Evolutionary conservation across 2,888 invertebrate species (phyloP), one percentile per base, ranked within the genome.

Genomic region (Sphecodes monilicornis): DNA sequence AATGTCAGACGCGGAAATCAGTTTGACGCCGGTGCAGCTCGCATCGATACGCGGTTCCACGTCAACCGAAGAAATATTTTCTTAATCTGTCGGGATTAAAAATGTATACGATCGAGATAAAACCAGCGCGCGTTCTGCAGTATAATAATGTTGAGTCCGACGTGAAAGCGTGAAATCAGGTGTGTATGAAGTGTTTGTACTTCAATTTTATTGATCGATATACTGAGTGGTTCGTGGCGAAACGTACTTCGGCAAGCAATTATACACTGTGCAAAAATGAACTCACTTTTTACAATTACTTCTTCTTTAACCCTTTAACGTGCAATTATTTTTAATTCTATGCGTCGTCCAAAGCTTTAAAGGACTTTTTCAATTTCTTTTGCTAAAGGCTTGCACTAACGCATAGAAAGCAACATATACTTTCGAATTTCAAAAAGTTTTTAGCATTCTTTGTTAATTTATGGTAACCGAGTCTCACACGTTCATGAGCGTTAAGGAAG

Each of bases 1-100:
- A 78, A 87, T 32, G 85, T 78, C 84, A 88, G 86, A 81, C 84
- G 86, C 83, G 83, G 87, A 91, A 91, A 91, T 90, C 91, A 91
- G 91, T 91, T 90, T 78, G 76, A 75, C 85, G 87, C 69, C 70
- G 84, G 82, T 82, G 57, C 46, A 54, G 76, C 26, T 77, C 36
- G 83, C 80, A 82, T 43, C 32, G 77, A 54, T 80, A 82, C 80
- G 68, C 70, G 80, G 66, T 60, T 72, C 82, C 85, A 54, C 41
- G 32, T 32, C 43, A 66, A 69, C 43, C 46, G 70, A 46, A 60
- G 29, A 16, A 16, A 46, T 57, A 68, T 70, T 70, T 36, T 64
- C 29, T 64, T 18, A 32, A 64, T 64, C 32, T 8, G 64, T 18
- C 64, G 32, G 3, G 32, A 8, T 16, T 22, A 0, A 5, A 22